These are phyloP conservation scores for Zoanthus sansibaricus DNA, from an alignment of 92 coral and sea anemone genomes.

Conservation along the genomic window DNA sequence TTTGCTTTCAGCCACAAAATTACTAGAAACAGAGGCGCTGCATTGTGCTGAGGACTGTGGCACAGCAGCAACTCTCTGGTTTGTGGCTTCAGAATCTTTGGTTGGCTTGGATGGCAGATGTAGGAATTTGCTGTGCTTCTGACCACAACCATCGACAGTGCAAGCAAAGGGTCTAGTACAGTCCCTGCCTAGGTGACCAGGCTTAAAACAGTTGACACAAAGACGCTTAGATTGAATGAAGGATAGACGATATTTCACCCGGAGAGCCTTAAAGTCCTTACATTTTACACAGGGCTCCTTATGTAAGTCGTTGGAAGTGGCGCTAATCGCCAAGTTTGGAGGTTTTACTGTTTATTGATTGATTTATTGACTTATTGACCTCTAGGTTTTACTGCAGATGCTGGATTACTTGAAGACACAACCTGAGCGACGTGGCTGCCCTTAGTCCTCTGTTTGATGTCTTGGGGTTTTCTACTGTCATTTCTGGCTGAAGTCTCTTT, in stretches of 20 bases:
- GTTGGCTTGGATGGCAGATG: constrained; percentile 48
- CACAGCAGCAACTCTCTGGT: constrained; percentile 17
- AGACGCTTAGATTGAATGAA: constrained; percentile 54
- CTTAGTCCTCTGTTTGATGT: constrained; percentile 34
- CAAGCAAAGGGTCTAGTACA: constrained; percentile 51
- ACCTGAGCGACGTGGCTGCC: constrained; percentile 39
- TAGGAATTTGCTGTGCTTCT: constrained; percentile 56
- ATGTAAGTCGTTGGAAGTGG: constrained; percentile 21
- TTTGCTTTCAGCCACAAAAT: constrained; percentile 51
- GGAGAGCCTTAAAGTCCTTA: constrained; percentile 3
- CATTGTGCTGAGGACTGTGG: constrained; percentile 48
- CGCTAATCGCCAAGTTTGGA: background rate
- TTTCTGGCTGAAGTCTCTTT: background rate
- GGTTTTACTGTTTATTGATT: no score
- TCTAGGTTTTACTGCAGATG: constrained; percentile 40
- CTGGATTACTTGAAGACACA: constrained; percentile 49
- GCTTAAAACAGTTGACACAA: constrained; percentile 54
- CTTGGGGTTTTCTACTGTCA: constrained; percentile 42
- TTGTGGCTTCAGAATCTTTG: constrained; percentile 22
- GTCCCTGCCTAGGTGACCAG: constrained; percentile 57
- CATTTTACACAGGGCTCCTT: constrained; percentile 50
- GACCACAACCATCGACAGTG: constrained; percentile 59
- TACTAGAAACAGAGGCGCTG: constrained; percentile 28
- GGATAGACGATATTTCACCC: constrained; percentile 38
- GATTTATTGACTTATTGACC: no score